Base-by-base conservation (phyloP, 2,113 vertebrate species). In the Hippocampus zosterae region DNA sequence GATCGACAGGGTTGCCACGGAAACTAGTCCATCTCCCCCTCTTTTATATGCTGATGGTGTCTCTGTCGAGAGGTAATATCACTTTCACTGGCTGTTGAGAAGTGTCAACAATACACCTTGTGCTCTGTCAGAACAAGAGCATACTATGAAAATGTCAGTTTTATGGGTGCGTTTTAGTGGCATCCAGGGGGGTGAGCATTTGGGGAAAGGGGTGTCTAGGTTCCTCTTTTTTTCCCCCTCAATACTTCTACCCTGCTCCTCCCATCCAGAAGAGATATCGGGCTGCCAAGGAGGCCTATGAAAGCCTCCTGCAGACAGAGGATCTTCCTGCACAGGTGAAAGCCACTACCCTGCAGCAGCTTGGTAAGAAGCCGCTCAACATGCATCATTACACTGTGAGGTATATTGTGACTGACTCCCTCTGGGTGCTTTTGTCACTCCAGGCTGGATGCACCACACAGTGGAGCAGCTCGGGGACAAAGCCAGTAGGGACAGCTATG, bases 361-460 rank as follows among this genome's bases (percentile, higher is more conserved):
- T 99, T 84, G 97, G 97, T 98, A 93, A 93, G 95, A 27, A 23
- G 12, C 21, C 9, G 5, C 5, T 18, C 37, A 4, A 11, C 41
- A 18, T 41, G 9, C 4, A 12, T 11, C 66, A 33, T 23, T 21
- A 33, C 37, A 27, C 10, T 48, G 15, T 21, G 15, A 48, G 48
- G 65, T 37, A 52, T 13, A 13, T 33, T 40, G 27, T 21, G 5
- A 53, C 27, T 23, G 11, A 56, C 65, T 48, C 19, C 37, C 16
- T 27, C 10, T 4, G 61, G 33, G 2, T 67, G 18, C 44, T n/a
- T 41, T 53, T 56, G 19, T 71, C 13, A 3, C 41, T 8, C 19
- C 80, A 99, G 97, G 97, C 92, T 99, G 97, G 97, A 99, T 99
- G 97, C 97, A 99, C 95, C 97, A 99, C 91, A 98, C 96, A 44